These are phyloP conservation scores for Casuarius casuarius DNA, from an alignment of 2,113 vertebrate species.

Conservation along the genomic window DNA sequence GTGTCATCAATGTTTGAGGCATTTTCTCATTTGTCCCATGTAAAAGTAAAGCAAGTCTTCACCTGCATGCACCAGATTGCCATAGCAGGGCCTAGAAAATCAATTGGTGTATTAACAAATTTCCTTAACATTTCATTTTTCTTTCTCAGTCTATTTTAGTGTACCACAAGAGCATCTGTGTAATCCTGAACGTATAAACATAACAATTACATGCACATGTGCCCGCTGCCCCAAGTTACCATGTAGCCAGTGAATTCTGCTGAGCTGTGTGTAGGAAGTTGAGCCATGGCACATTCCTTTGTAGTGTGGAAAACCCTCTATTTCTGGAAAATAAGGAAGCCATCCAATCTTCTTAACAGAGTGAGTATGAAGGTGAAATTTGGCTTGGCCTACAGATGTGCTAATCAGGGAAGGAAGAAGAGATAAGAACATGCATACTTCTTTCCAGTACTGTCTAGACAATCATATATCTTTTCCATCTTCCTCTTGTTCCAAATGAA, in stretches of 20 bases:
- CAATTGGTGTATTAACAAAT: background rate
- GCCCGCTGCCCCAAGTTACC: background rate
- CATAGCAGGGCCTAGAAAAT: background rate
- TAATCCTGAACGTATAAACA: background rate
- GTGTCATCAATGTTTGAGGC: background rate
- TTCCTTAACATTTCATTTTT: background rate
- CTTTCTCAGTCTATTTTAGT: background rate
- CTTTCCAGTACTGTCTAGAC: background rate
- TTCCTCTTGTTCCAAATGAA: background rate
- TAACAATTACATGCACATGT: background rate
- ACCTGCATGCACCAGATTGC: background rate
- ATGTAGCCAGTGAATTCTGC: background rate
- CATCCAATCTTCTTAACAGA: background rate
- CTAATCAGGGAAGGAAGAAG: background rate
- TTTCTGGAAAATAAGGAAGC: background rate
- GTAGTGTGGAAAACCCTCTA: background rate
- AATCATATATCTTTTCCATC: background rate
- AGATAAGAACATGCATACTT: background rate
- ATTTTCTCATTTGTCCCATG: background rate
- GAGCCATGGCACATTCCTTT: background rate
- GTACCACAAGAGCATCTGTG: background rate
- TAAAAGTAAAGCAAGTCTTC: background rate
- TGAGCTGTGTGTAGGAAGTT: background rate
- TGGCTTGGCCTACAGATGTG: too few relatives aligned
- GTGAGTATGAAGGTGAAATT: background rate